phyloP scores from a whole-genome alignment of 30 jellyfish, hydroid and myxozoan genomes.

The Catostylus mosaicus region DNA sequence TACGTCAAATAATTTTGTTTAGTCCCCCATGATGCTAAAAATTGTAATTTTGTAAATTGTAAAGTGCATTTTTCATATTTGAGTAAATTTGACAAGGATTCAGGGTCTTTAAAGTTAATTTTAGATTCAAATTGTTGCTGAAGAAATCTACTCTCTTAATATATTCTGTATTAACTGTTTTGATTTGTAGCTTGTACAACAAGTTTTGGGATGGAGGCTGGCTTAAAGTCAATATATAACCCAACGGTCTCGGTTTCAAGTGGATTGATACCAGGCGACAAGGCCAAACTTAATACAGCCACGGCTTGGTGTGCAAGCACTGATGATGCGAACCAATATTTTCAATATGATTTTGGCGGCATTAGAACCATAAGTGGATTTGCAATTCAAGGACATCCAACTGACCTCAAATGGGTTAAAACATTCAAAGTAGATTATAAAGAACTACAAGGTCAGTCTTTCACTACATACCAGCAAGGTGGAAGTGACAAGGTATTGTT shows the following conservation, averaged over 20 bases:
- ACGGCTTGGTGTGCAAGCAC: slow-evolving; percentile 55
- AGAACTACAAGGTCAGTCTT: not conserved
- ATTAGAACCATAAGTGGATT: slow-evolving; percentile 49
- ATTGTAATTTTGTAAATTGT: no score
- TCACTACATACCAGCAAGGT: slow-evolving; percentile 35
- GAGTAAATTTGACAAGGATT: no score
- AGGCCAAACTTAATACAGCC: slow-evolving; percentile 29
- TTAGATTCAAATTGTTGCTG: no score
- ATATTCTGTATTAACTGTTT: not conserved
- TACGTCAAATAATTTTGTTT: no score
- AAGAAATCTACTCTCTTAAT: no score
- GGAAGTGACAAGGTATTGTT: slow-evolving; percentile 43
- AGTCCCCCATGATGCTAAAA: no score
- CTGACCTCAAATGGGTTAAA: slow-evolving; percentile 42
- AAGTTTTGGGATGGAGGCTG: slow-evolving; percentile 66
- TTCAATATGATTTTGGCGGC: slow-evolving; percentile 47
- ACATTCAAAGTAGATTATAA: slow-evolving; percentile 44
- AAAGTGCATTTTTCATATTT: no score
- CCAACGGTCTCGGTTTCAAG: slow-evolving; percentile 49
- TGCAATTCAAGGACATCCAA: slow-evolving; percentile 69
- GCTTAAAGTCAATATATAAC: slow-evolving; percentile 5
- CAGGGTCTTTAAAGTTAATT: no score
- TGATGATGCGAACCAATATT: not conserved
- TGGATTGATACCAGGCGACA: slow-evolving; percentile 27
- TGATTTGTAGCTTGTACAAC: slow-evolving; percentile 26